Conservation (phyloP, 2,113 vertebrate genomes). For the Burhinus bistriatus region DNA sequence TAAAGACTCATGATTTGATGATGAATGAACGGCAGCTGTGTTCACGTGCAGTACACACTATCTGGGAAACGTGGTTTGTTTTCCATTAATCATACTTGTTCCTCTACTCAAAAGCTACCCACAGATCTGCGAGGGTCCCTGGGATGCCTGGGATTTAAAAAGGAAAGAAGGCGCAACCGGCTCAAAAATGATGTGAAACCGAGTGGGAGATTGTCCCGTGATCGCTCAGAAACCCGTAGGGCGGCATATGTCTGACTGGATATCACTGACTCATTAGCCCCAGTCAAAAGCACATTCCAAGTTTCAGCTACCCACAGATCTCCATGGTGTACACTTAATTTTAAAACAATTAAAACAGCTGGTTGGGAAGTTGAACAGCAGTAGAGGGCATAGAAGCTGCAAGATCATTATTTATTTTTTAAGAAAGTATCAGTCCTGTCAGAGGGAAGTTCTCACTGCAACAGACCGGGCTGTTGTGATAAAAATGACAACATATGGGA, state of each 20-base stretch:
- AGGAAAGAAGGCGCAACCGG: not conserved
- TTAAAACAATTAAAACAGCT: constrained; percentile 62
- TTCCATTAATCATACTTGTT: not conserved
- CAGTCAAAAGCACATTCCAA: not conserved
- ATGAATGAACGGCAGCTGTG: not conserved
- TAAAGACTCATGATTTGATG: not conserved
- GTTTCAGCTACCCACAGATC: not conserved
- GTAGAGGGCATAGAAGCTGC: not conserved
- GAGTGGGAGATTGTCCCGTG: not conserved
- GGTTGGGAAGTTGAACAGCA: constrained; percentile 9
- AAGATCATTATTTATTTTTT: constrained; percentile 9
- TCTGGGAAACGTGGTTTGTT: not conserved
- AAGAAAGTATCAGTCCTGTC: not conserved
- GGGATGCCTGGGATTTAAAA: not conserved
- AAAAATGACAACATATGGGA: constrained; percentile 21
- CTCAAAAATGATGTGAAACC: not conserved
- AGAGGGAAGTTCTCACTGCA: constrained; percentile 8
- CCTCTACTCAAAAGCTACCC: not conserved
- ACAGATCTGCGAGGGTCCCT: not conserved
- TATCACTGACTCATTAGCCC: constrained; percentile 31
- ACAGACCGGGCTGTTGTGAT: not conserved
- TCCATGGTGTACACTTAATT: constrained; percentile 27
- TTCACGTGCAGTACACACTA: rapidly evolving
- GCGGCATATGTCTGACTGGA: not conserved
- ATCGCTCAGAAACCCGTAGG: not conserved